Conservation (phyloP, 1,140 invertebrate genomes). For the Drosophila grimshawi region DNA sequence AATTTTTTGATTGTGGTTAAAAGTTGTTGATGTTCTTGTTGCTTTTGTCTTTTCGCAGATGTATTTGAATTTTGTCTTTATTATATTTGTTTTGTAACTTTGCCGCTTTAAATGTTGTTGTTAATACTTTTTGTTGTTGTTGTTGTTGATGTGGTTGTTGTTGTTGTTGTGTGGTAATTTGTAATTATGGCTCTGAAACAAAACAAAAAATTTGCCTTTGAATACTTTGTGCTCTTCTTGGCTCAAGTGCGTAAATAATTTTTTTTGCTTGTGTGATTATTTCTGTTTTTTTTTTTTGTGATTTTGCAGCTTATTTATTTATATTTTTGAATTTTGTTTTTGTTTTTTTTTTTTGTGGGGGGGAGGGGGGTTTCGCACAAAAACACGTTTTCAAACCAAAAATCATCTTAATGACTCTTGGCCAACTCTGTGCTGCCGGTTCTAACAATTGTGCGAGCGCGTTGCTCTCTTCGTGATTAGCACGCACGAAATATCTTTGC, state of each 20-base stretch:
- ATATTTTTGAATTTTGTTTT: not conserved
- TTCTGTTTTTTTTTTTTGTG: slow-evolving; percentile 28
- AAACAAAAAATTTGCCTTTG: slow-evolving; percentile 61
- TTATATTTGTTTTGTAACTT: slow-evolving; percentile 22
- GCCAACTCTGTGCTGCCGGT: slow-evolving; percentile 27
- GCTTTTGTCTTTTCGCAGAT: slow-evolving; percentile 25
- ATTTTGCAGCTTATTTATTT: slow-evolving; percentile 10
- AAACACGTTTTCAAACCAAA: slow-evolving; percentile 58
- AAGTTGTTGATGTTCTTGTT: slow-evolving; percentile 19
- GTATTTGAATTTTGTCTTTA: slow-evolving; percentile 24
- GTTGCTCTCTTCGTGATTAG: slow-evolving; percentile 54
- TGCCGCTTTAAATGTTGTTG: slow-evolving; percentile 48
- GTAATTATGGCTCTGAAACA: slow-evolving; percentile 75
- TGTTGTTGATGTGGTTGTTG: slow-evolving; percentile 34
- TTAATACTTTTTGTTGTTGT: slow-evolving; percentile 28
- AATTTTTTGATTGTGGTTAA: slow-evolving; percentile 28
- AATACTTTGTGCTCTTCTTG: slow-evolving; percentile 65
- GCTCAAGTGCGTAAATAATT: slow-evolving; percentile 28
- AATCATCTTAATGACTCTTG: slow-evolving; percentile 24
- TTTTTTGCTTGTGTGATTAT: slow-evolving; percentile 1
- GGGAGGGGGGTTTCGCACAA: slow-evolving; percentile 12
- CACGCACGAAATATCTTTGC: slow-evolving; percentile 74
- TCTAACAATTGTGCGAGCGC: slow-evolving; percentile 28
- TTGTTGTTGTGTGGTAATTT: slow-evolving; percentile 55
- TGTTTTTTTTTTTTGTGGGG: not conserved